Percentiles rank a stretch among this genome's conserved stretches.
phyloP scores from a whole-genome alignment of 2,888 invertebrate species.

The Drosophila neotestacea region DNA sequence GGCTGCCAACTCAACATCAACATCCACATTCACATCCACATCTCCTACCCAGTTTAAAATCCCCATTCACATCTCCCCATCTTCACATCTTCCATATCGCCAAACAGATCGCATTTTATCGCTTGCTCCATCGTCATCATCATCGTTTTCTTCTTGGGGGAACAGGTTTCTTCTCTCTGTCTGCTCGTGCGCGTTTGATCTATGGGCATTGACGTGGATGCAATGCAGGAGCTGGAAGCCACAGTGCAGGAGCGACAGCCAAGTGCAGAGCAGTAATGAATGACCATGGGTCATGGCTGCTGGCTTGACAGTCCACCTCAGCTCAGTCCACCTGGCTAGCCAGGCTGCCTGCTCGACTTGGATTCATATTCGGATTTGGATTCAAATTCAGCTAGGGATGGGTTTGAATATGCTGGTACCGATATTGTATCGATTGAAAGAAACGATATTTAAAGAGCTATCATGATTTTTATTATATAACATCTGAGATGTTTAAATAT shows the following conservation, averaged over 20 bases:
- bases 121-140: slow-evolving; percentile 55
- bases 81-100: slow-evolving; percentile 59
- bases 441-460: too few species aligned
- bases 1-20: slow-evolving; percentile 21
- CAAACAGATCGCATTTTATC: slow-evolving; percentile 79
- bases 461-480: too few species aligned
- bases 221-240: slow-evolving; percentile 38
- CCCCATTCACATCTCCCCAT: slow-evolving; percentile 12
- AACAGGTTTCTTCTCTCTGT: slow-evolving; percentile 66
- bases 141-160: slow-evolving; percentile 24
- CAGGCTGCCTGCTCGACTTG: neutral
- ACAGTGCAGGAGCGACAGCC: slow-evolving; percentile 57
- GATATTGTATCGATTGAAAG: too few species aligned
- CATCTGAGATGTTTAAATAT: too few species aligned
- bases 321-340: neutral
- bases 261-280: slow-evolving; percentile 80
- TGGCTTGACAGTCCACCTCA: slow-evolving; percentile 48
- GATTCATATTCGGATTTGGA: neutral
- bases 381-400: neutral
- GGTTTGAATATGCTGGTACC: too few species aligned
- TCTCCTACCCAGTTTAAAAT: slow-evolving; percentile 17
- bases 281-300: slow-evolving; percentile 82
- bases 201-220: slow-evolving; percentile 61
- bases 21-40: slow-evolving; percentile 19
- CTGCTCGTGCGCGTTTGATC: slow-evolving; percentile 71